phyloP scores from a whole-genome alignment of 2,888 invertebrate genomes.

The Hemithea aestivaria region DNA sequence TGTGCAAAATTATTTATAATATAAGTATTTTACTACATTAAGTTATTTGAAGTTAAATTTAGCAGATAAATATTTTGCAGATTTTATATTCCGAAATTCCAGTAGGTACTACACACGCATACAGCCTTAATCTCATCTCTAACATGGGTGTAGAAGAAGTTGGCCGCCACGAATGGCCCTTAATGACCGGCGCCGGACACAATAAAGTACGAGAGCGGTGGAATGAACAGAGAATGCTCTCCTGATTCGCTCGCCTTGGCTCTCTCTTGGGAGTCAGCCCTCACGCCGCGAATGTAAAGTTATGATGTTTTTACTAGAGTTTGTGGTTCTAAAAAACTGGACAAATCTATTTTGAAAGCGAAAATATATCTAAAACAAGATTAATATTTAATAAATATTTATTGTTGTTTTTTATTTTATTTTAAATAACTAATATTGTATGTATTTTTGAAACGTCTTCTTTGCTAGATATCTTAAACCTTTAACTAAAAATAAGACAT shows the following conservation, averaged over 20 bases:
- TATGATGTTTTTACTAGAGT: slow-evolving; percentile 17
- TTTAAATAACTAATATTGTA: too few species aligned
- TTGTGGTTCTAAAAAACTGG: background rate
- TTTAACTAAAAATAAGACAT: too few species aligned
- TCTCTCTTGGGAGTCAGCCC: slow-evolving; percentile 42
- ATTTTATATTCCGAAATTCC: too few species aligned
- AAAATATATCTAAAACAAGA: slow-evolving; percentile 3
- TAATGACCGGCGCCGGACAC: slow-evolving; percentile 61
- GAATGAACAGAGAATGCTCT: slow-evolving; percentile 40
- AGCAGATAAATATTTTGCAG: too few species aligned
- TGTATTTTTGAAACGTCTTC: too few species aligned
- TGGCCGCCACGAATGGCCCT: slow-evolving; percentile 51
- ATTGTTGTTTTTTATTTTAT: too few species aligned
- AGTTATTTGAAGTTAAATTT: too few species aligned
- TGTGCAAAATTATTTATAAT: too few species aligned
- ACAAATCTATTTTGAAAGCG: slow-evolving; percentile 3
- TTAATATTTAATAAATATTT: background rate
- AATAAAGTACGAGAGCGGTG: slow-evolving; percentile 37
- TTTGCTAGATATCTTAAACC: too few species aligned
- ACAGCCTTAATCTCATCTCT: slow-evolving; percentile 8
- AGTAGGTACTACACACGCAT: background rate
- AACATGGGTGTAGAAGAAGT: slow-evolving; percentile 16
- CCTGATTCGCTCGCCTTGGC: slow-evolving; percentile 46
- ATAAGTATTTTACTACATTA: too few species aligned
- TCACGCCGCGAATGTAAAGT: slow-evolving; percentile 25